Conservation (phyloP, 53 echinoderm and acorn worm genomes). For the Arbacia lixula region DNA sequence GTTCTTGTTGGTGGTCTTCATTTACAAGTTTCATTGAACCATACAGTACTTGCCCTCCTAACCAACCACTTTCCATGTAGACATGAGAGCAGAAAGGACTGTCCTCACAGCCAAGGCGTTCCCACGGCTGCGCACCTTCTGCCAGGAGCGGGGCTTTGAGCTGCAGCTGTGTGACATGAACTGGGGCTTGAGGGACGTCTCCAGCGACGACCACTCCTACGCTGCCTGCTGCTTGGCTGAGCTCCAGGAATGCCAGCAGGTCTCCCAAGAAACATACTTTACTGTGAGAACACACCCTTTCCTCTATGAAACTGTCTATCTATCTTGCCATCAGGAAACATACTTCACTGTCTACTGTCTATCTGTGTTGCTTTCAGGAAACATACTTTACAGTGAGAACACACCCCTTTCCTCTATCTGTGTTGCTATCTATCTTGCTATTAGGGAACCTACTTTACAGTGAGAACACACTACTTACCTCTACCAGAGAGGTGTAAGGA, state of each 20-base stretch:
- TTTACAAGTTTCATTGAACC: too few species aligned
- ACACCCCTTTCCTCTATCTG: too few species aligned
- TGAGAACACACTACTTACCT: too few species aligned
- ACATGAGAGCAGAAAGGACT: constrained; percentile 82
- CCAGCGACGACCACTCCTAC: constrained; percentile 70
- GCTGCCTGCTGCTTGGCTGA: constrained; percentile 59
- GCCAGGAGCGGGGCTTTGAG: constrained; percentile 84
- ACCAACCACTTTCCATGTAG: constrained; percentile 52
- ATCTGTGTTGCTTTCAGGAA: too few species aligned
- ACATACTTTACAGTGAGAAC: too few species aligned
- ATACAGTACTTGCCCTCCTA: background rate
- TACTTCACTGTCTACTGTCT: too few species aligned
- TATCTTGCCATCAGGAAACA: too few species aligned
- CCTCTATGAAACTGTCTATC: too few species aligned
- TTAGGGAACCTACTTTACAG: too few species aligned
- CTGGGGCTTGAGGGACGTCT: constrained; percentile 86
- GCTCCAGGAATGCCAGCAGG: constrained; percentile 53
- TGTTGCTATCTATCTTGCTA: too few species aligned
- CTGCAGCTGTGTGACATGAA: constrained; percentile 88
- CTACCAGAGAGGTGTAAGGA: too few species aligned
- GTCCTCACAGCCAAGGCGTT: constrained; percentile 74
- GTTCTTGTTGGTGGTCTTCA: too few species aligned
- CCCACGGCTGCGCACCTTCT: constrained; percentile 70
- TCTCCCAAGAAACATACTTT: constrained; percentile 72
- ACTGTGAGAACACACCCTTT: constrained; percentile 74